Evolutionary conservation across 2,797 vertebrate genomes (phyloP).

Genomic region (Lepilemur ruficaudatus): DNA sequence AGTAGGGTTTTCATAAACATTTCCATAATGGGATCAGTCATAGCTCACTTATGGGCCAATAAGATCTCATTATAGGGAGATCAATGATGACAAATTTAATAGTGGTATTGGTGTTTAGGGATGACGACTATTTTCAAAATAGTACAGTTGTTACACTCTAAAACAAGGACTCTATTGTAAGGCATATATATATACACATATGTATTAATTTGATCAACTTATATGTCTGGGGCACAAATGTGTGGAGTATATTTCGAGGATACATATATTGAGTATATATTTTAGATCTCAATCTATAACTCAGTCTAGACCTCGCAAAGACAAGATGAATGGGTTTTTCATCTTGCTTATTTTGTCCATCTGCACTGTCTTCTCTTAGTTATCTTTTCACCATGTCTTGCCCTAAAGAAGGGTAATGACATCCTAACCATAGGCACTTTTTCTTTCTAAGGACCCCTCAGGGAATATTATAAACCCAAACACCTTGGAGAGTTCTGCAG

Average conservation of each 20-base stretch:
- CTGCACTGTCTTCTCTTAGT: not conserved
- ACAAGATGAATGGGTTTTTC: not conserved
- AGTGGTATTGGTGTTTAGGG: not conserved
- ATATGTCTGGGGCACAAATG: not conserved
- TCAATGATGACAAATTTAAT: not conserved
- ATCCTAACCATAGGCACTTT: not conserved
- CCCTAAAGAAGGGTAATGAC: not conserved
- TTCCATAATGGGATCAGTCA: not conserved
- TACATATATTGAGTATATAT: not conserved
- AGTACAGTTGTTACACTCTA: not conserved
- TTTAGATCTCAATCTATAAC: not conserved
- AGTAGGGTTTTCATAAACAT: conserved; percentile 13
- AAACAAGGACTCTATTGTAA: not conserved
- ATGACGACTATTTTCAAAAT: not conserved
- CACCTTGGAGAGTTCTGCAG: not conserved
- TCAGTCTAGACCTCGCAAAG: not conserved
- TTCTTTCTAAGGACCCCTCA: not conserved
- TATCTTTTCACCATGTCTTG: not conserved
- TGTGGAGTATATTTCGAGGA: not conserved
- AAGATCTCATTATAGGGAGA: not conserved
- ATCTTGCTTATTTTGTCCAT: not conserved
- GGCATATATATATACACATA: not conserved
- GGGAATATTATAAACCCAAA: not conserved
- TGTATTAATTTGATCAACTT: not conserved
- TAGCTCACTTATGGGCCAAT: not conserved